Percentiles rank a stretch among this genome's conserved stretches.
Conservation (phyloP, 2,888 invertebrate species). For the Norana najaformis region DNA sequence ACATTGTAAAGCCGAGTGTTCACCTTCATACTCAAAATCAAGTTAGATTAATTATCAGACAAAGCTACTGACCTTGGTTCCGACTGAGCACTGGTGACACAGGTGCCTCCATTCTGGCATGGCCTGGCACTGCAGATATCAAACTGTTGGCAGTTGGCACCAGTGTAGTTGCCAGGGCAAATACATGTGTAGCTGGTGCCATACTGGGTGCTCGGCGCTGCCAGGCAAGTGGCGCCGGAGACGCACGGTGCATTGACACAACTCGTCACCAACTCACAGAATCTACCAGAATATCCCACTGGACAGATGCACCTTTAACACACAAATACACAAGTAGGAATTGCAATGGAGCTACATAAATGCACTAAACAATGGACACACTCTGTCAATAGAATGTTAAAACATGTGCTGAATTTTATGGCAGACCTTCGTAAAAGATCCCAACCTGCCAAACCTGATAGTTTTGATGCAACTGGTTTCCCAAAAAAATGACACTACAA, state of each 20-base stretch:
- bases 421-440: background rate
- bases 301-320: constrained; percentile 39
- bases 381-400: background rate
- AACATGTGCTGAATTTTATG: background rate
- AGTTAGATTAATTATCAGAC: background rate
- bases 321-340: background rate
- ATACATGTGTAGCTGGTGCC: constrained; percentile 37
- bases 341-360: background rate
- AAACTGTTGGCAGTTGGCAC: constrained; percentile 39
- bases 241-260: constrained; percentile 40
- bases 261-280: constrained; percentile 32
- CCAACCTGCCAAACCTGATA: too few species aligned
- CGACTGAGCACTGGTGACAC: constrained; percentile 14
- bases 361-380: background rate
- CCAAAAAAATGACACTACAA: constrained; percentile 13
- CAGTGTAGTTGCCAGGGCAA: constrained; percentile 34
- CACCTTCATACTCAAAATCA: background rate
- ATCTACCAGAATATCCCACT: constrained; percentile 37
- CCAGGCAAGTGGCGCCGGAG: constrained; percentile 37
- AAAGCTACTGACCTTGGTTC: background rate
- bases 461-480: background rate
- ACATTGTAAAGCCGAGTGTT: background rate
- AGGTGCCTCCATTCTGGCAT: constrained; percentile 39
- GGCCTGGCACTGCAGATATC: constrained; percentile 34
- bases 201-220: constrained; percentile 28